Evolutionary conservation across 92 coral and sea anemone species (phyloP), one percentile per base, ranked within the genome.

Genomic region (Epizoanthus fatuus): DNA sequence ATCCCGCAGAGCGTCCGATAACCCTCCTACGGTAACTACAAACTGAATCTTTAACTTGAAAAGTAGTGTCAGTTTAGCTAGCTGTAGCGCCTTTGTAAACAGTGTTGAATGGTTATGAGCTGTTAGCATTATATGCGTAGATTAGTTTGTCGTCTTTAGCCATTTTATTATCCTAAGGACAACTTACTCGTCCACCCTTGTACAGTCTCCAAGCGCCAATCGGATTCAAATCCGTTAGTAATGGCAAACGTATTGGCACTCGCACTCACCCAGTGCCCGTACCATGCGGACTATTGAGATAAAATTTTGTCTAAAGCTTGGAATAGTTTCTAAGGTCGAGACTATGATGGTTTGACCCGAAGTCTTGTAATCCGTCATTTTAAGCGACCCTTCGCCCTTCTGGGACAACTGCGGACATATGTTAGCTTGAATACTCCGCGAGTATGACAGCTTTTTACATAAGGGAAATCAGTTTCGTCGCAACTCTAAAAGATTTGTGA

Each of bases 71-170:
- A 32, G 39, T n/a, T 49, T 49, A 49, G 39, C 2, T 11, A 15
- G 42, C 13, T 39, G 51, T 40, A 59, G 82, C 44, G 67, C 74
- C 65, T 79, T 72, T 79, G 93, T 85, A 89, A 89, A 89, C 89
- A 89, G 74, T 85, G 57, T 85, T 89, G 93, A 89, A 85, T 79
- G 70, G 81, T 55, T 69, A 89, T 62, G 87, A 78, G 76, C 55
- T 79, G 86, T 84, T 62, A 58, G 74, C 75, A 83, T 89, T 85
- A 88, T 85, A 88, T 72, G 57, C 72, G 74, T n/a, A 87, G 92
- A 84, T 89, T 89, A 89, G 73, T 79, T 84, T 85, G 86, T 72
- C 89, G 75, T 84, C 81, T 79, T 74, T 84, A 72, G 89, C 90
- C 89, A 85, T 57, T 89, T 89, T 85, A 85, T 79, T 63, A 54